phyloP scores from a whole-genome alignment of 2,113 vertebrate genomes.

The Epinephelus lanceolatus region DNA sequence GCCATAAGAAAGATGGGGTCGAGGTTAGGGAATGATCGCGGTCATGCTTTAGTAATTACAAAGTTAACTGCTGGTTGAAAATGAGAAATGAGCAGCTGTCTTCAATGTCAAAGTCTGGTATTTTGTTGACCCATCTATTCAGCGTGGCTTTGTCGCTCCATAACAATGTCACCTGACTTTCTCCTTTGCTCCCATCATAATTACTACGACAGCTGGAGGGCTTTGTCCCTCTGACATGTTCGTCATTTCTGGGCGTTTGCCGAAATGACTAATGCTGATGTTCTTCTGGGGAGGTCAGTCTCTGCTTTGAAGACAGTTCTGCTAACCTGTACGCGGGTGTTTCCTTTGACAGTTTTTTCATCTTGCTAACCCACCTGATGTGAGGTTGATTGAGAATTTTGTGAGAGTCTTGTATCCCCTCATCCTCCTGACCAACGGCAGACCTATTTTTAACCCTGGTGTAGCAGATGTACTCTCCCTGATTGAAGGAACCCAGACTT shows the following conservation, averaged over 20 bases:
- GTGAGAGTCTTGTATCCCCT: background rate
- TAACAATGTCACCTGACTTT: background rate
- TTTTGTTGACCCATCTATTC: background rate
- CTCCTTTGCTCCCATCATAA: background rate
- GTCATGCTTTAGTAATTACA: background rate
- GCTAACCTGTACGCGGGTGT: background rate
- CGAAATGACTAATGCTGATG: background rate
- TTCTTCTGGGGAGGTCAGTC: background rate
- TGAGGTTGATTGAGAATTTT: background rate
- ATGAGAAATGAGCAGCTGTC: background rate
- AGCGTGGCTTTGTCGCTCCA: background rate
- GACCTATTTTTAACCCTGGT: background rate
- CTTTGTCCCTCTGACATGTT: background rate
- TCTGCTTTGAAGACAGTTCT: background rate
- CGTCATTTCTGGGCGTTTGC: background rate
- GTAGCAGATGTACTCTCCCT: background rate
- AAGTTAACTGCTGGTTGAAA: background rate
- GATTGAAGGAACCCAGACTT: constrained; percentile 1
- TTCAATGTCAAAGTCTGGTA: background rate
- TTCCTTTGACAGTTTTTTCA: background rate
- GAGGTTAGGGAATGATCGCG: background rate
- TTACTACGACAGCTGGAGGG: background rate
- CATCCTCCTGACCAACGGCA: background rate
- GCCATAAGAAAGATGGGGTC: too few species aligned
- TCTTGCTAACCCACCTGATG: background rate